Evolutionary conservation across 2,888 invertebrate species (phyloP).

Genomic region (Zootermopsis nevadensis): DNA sequence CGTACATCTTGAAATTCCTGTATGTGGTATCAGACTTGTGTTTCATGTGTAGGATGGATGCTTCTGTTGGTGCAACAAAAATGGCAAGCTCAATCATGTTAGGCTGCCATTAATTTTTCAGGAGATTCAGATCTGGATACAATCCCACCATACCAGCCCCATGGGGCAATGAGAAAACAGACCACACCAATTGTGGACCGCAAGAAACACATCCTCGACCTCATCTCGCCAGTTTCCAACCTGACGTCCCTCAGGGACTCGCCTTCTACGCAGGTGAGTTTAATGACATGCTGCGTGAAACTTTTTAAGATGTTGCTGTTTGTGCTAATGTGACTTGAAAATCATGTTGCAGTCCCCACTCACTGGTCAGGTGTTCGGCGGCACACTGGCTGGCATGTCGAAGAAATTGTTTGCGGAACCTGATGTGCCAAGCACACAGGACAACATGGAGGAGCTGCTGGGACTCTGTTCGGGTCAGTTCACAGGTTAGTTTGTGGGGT

Average conservation of each 20-base stretch:
- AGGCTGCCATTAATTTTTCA: neutral
- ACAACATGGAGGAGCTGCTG: neutral
- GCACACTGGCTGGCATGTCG: neutral
- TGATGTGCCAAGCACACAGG: neutral
- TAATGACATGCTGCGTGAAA: neutral
- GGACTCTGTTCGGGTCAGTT: neutral
- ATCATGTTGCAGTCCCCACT: neutral
- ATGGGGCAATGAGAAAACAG: neutral
- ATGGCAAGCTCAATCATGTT: too few relatives aligned
- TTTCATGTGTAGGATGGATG: too few relatives aligned
- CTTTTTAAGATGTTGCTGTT: too few relatives aligned
- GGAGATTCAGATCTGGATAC: neutral
- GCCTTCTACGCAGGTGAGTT: neutral
- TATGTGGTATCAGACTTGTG: too few relatives aligned
- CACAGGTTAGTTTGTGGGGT: slow-evolving; percentile 1
- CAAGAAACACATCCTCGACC: neutral
- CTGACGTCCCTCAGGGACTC: neutral
- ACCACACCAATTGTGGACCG: neutral
- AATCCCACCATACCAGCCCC: slow-evolving; percentile 13
- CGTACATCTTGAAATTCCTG: too few relatives aligned
- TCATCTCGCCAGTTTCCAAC: neutral
- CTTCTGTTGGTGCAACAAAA: too few relatives aligned
- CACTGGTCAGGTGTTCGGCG: neutral
- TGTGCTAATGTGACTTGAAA: neutral
- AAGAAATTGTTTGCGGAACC: neutral